Conservation (phyloP, 2,888 invertebrate genomes). For the Drosophila pseudotalamancana region DNA sequence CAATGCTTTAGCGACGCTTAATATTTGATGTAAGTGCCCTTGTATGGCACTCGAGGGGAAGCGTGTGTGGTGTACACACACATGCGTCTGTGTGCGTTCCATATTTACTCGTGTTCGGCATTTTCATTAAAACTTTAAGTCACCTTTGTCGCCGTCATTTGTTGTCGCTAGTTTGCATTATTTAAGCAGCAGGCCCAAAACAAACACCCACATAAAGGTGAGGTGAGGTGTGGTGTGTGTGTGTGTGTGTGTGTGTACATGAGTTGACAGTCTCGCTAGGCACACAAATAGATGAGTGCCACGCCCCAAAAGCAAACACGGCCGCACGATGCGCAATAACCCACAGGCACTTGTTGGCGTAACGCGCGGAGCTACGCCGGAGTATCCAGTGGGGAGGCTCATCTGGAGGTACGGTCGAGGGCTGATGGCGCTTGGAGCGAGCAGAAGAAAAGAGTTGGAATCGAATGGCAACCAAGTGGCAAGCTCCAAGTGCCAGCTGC, state of each 20-base stretch:
- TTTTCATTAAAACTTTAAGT: slow-evolving; percentile 79
- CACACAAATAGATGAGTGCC: slow-evolving; percentile 57
- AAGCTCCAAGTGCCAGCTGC: slow-evolving; percentile 7
- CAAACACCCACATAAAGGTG: slow-evolving; percentile 3
- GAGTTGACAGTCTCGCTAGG: slow-evolving; percentile 11
- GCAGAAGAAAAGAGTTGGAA: no score
- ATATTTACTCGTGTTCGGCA: slow-evolving; percentile 39
- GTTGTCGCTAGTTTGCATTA: slow-evolving; percentile 71
- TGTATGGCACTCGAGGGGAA: slow-evolving; percentile 38
- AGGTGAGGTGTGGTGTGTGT: not conserved
- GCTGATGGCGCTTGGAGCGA: no score
- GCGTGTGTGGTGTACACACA: not conserved
- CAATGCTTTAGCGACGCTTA: slow-evolving; percentile 55
- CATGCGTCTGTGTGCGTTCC: slow-evolving; percentile 2
- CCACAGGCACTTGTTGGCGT: slow-evolving; percentile 29
- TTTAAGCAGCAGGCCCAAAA: slow-evolving; percentile 62
- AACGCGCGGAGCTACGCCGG: slow-evolving; percentile 3
- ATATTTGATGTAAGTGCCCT: slow-evolving; percentile 62
- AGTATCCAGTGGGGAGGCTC: no score
- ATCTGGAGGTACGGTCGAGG: no score
- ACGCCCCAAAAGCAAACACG: slow-evolving; percentile 38
- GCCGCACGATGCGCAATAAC: no score
- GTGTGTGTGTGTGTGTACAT: slow-evolving; percentile 3
- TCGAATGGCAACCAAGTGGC: slow-evolving; percentile 15
- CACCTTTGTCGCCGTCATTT: slow-evolving; percentile 67